Conservation (phyloP, 2,113 vertebrate species). For the Chelonoidis abingdonii region DNA sequence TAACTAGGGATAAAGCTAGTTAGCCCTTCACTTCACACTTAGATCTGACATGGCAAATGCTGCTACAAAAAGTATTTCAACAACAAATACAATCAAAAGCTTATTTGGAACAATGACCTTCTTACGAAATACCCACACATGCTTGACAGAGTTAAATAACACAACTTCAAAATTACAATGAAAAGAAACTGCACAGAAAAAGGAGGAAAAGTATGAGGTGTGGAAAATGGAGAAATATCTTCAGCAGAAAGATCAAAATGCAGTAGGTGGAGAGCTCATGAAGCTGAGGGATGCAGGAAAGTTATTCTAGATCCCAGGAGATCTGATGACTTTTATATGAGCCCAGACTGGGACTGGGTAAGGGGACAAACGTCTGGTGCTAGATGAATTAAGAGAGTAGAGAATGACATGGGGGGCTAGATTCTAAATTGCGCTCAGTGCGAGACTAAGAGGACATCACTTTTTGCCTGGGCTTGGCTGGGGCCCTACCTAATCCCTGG, state of each 20-base stretch:
- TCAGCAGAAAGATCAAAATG: neutral
- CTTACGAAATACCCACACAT: neutral
- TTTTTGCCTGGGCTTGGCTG: neutral
- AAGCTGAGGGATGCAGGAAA: neutral
- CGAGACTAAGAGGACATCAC: neutral
- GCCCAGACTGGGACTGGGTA: neutral
- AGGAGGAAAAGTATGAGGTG: neutral
- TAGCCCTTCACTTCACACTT: neutral
- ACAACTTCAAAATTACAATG: neutral
- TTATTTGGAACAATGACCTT: neutral
- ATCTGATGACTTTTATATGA: neutral
- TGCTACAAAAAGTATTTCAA: neutral
- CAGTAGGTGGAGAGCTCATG: fast-evolving
- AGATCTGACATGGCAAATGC: neutral
- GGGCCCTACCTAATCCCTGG: neutral
- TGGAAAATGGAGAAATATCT: neutral
- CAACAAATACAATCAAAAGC: neutral
- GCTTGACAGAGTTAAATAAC: neutral
- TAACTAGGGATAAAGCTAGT: neutral
- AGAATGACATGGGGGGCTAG: neutral
- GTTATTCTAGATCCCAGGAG: neutral
- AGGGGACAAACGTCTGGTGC: neutral
- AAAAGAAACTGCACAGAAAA: neutral
- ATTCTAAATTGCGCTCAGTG: neutral
- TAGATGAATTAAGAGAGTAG: neutral